A percentile compares a stretch with the other conserved stretches of the same genome.
Conservation (phyloP, 2,113 vertebrate species). For the Onychostruthus taczanowskii region DNA sequence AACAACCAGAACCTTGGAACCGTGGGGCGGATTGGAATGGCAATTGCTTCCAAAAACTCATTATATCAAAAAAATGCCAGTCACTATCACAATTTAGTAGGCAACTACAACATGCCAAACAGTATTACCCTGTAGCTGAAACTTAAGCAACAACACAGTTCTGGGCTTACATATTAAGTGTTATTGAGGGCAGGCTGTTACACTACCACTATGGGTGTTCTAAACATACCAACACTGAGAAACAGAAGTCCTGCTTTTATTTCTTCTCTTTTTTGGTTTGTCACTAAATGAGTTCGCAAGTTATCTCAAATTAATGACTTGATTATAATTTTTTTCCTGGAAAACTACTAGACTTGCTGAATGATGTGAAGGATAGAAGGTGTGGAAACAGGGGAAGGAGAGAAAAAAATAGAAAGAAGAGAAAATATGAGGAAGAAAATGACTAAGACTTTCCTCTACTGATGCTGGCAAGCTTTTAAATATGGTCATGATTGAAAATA, state of each 20-base stretch:
- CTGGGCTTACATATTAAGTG: not conserved
- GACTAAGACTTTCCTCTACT: not conserved
- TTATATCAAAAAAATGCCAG: not conserved
- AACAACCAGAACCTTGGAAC: not conserved
- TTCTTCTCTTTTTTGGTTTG: not conserved
- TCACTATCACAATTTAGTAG: not conserved
- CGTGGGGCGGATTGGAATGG: not conserved
- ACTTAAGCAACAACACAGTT: not conserved
- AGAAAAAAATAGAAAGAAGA: not conserved
- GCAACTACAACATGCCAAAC: not conserved
- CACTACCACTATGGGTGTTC: not conserved
- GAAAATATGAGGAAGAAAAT: not conserved
- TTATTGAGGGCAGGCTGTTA: not conserved
- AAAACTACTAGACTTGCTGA: not conserved
- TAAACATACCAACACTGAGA: not conserved
- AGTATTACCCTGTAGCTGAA: not conserved
- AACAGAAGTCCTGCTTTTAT: not conserved
- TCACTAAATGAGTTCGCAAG: not conserved
- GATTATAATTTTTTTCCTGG: not conserved
- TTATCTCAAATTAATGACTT: not conserved
- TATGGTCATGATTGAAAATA: not conserved
- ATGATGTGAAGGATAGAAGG: not conserved
- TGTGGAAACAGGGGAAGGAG: not conserved
- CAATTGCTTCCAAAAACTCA: not conserved
- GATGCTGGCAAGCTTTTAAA: not conserved